A percentile compares a stretch with the other conserved stretches of the same genome.
phyloP scores from a whole-genome alignment of 2,797 vertebrate species.

The Bufotes viridis region DNA sequence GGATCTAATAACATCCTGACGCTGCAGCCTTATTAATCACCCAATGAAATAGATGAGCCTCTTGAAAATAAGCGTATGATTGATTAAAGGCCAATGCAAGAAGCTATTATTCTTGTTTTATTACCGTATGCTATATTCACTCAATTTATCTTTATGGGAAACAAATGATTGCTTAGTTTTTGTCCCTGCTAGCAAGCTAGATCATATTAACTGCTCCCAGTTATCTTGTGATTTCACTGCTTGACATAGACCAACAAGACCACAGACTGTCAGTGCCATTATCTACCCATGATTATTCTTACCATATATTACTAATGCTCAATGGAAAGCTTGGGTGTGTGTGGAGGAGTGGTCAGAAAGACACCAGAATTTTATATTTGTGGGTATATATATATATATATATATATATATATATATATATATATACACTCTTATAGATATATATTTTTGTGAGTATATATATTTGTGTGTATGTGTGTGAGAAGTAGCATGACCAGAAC shows the following conservation, averaged over 20 bases:
- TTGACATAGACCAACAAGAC: slow-evolving; percentile 3
- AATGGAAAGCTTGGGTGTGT: background rate
- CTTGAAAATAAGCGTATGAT: slow-evolving; percentile 86
- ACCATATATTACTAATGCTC: background rate
- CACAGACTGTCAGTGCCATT: slow-evolving; percentile 40
- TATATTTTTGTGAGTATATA: background rate
- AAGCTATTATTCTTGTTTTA: slow-evolving; percentile 86
- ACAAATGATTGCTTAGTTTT: slow-evolving; percentile 78
- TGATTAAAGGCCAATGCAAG: slow-evolving; percentile 85
- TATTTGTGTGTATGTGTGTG: background rate
- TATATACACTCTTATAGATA: background rate
- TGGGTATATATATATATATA: background rate
- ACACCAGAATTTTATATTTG: background rate
- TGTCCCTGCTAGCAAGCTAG: slow-evolving; percentile 54
- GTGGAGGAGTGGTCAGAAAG: background rate
- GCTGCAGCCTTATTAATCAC: slow-evolving; percentile 91
- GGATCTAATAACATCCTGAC: slow-evolving; percentile 88
- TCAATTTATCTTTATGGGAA: slow-evolving; percentile 82
- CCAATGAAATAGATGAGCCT: slow-evolving; percentile 89
- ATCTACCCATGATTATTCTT: slow-evolving; percentile 14
- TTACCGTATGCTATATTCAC: slow-evolving; percentile 83
- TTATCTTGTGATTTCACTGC: slow-evolving; percentile 29
- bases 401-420: background rate
- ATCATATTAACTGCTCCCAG: slow-evolving; percentile 27
- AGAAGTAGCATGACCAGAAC: slow-evolving; percentile 2